Base-by-base conservation (phyloP, 2,797 vertebrate genomes). In the Craterocephalus amniculus region DNA sequence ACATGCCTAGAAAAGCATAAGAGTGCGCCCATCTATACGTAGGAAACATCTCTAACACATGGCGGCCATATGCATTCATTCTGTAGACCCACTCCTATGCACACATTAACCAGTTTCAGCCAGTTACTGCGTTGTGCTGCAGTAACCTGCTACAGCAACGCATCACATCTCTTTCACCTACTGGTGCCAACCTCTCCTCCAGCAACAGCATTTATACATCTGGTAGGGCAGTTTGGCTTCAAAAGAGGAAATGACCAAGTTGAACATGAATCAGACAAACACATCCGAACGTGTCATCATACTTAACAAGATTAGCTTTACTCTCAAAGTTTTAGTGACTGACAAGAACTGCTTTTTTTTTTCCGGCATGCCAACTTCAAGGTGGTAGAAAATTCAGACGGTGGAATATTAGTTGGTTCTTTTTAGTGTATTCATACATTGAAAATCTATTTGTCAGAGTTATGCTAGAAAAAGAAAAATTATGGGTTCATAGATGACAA, bases 11-110 rank as follows among this genome's bases (percentile, higher is more conserved):
- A 60, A 67, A 82, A 63, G 26, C 70, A 56, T 14, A 84, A 74
- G 76, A 88, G 86, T 69, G 63, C 52, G 72, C 49, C 58, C 60
- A 32, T 48, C 45, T 48, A n/a, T 22, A 22, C 57, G 72, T 61
- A 81, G 49, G 83, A 76, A 70, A 72, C 40, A 66, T 73, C 62
- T 82, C 61, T 34, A 83, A 55, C 87, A 89, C 76, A 89, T 88
- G 89, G 82, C 4, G 38, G 56, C 87, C 85, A 86, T 64, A 81
- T 81, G 77, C 34, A 68, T 63, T 51, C 36, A 69, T 55, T 70
- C 49, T 63, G 20, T 36, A 48, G 29, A 29, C 56, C 77, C 6
- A 62, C 36, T 58, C 77, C 58, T 29, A 35, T 29, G 20, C 26
- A 72, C 52, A 68, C 52, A 52, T 48, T 64, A 40, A 80, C 62